phyloP scores from a whole-genome alignment of 2,797 vertebrate genomes.

The Gallirallus australis region DNA sequence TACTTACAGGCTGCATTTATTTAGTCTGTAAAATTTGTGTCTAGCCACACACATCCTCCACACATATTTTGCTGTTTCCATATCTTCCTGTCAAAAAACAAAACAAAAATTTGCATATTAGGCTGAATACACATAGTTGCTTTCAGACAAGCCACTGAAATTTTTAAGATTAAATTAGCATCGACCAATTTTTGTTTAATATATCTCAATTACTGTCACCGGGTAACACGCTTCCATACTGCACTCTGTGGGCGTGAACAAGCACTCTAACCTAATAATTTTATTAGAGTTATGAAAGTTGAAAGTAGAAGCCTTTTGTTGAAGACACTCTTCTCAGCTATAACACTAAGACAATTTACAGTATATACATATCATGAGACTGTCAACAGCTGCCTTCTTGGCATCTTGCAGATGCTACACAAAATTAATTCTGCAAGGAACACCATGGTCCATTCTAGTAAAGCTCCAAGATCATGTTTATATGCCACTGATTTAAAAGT shows the following conservation, averaged over 20 bases:
- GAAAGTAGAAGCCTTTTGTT: neutral
- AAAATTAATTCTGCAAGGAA: neutral
- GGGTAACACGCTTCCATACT: neutral
- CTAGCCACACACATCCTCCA: constrained; percentile 97
- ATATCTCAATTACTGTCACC: neutral
- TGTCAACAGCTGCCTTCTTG: neutral
- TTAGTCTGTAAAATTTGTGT: constrained; percentile 98
- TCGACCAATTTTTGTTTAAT: rapidly evolving
- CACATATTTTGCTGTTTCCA: constrained; percentile 99
- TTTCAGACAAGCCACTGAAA: neutral
- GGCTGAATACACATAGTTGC: neutral
- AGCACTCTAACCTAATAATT: neutral
- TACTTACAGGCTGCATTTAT: constrained; percentile 97
- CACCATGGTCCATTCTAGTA: neutral
- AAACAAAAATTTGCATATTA: constrained; percentile 15
- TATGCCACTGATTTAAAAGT: neutral
- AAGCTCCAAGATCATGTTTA: neutral
- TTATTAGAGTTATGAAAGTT: neutral
- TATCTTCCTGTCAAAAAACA: constrained; percentile 90
- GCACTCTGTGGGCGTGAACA: neutral
- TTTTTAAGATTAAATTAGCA: neutral
- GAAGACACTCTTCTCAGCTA: neutral
- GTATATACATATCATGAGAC: neutral
- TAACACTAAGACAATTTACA: neutral
- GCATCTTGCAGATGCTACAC: neutral